Conservation (phyloP, 2,113 vertebrate species). For the Nerophis ophidion region DNA sequence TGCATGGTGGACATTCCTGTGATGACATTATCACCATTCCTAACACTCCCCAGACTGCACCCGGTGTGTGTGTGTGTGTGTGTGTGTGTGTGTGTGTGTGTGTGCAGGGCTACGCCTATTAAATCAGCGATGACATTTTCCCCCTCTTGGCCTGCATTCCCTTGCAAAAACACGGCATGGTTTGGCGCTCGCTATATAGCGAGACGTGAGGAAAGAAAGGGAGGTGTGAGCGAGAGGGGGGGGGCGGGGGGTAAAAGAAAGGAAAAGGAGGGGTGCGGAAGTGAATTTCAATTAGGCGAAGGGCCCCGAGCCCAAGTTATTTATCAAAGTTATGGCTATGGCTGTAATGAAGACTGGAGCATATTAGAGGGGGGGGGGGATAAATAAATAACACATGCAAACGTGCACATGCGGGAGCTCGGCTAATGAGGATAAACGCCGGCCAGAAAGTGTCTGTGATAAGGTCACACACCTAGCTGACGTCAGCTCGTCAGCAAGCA, state of each 20-base stretch:
- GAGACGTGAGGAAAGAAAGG: not conserved
- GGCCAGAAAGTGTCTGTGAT: constrained; percentile 51
- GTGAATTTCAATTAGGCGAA: constrained; percentile 75
- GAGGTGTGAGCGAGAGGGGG: not conserved
- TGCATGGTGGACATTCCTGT: constrained; percentile 64
- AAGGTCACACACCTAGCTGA: not conserved
- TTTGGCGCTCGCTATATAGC: constrained; percentile 40
- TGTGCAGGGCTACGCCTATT: constrained; percentile 51
- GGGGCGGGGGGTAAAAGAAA: constrained; percentile 8
- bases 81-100: constrained; percentile 7
- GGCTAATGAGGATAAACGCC: constrained; percentile 20
- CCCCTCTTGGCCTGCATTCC: constrained; percentile 55
- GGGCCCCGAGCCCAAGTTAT: constrained; percentile 72
- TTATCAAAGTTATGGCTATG: constrained; percentile 76
- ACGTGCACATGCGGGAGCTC: constrained; percentile 23
- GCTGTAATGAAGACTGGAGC: constrained; percentile 74
- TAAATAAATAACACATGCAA: constrained; percentile 62
- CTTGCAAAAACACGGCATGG: constrained; percentile 40
- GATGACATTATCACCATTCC: constrained; percentile 67
- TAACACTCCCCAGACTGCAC: constrained; percentile 51
- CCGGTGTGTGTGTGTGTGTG: constrained; percentile 16
- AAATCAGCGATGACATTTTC: constrained; percentile 71
- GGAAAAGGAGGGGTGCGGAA: constrained; percentile 30
- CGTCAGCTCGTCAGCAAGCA: too few relatives aligned
- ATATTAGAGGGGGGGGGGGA: constrained; percentile 58